Conservation (phyloP, 1,140 invertebrate genomes). For the Ctenoplectra terminalis region DNA sequence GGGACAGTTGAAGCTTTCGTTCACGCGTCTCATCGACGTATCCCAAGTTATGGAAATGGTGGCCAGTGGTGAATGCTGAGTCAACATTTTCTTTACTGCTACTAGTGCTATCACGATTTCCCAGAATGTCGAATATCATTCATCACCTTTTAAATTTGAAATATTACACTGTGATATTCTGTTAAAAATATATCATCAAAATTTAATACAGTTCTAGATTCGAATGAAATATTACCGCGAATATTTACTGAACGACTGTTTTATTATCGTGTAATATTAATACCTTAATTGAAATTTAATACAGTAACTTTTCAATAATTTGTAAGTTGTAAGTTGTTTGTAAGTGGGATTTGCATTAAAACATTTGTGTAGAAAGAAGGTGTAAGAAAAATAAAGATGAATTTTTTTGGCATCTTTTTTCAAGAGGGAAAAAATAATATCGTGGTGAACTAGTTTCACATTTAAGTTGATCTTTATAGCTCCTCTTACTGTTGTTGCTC, state of each 20-base stretch:
- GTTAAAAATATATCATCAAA: not conserved
- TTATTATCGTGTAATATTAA: too few relatives aligned
- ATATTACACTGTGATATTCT: not conserved
- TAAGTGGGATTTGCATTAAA: too few relatives aligned
- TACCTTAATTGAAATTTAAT: too few relatives aligned
- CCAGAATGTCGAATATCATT: not conserved
- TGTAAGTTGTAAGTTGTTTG: too few relatives aligned
- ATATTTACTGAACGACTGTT: too few relatives aligned
- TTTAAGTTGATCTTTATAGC: conserved; percentile 4
- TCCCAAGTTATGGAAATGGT: too few relatives aligned
- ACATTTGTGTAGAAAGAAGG: too few relatives aligned
- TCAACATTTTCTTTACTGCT: not conserved
- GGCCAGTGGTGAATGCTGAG: not conserved
- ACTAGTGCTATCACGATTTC: not conserved
- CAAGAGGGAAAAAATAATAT: too few relatives aligned
- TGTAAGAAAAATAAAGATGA: too few relatives aligned
- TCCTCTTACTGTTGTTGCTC: not conserved
- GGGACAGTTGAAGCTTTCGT: not conserved
- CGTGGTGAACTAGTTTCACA: not conserved
- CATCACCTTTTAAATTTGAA: not conserved
- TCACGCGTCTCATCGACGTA: not conserved
- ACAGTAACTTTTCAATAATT: too few relatives aligned
- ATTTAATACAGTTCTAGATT: not conserved
- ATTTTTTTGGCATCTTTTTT: too few relatives aligned
- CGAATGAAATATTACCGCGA: too few relatives aligned